Evolutionary conservation across 2,113 vertebrate genomes (phyloP).

Genomic region (Mormoops blainvillei): DNA sequence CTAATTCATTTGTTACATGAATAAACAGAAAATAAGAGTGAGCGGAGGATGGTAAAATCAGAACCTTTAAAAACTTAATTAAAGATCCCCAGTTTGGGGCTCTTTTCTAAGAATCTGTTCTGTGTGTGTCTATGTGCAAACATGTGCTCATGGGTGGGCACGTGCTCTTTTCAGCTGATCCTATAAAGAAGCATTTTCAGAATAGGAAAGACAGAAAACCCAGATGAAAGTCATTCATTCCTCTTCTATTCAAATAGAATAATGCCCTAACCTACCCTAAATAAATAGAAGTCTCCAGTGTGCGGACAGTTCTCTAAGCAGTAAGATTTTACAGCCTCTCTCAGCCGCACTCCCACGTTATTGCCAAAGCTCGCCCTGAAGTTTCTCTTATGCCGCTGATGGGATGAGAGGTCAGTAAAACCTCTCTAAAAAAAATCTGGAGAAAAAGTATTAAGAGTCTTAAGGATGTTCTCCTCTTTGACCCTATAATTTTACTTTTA

Average conservation of each 20-base stretch:
- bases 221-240: not conserved
- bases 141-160: fast-evolving
- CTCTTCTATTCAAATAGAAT: not conserved
- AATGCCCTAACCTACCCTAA: not conserved
- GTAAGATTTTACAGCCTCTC: conserved; percentile 30
- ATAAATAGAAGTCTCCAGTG: not conserved
- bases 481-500: not conserved
- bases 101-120: not conserved
- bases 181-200: not conserved
- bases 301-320: not conserved
- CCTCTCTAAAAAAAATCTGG: not conserved
- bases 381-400: not conserved
- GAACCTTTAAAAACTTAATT: not conserved
- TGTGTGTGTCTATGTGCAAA: not conserved
- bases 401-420: not conserved
- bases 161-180: not conserved
- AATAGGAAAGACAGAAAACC: not conserved
- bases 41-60: not conserved
- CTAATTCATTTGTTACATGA: not conserved
- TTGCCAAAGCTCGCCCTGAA: not conserved
- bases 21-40: not conserved
- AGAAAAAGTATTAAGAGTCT: not conserved
- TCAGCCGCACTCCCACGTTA: not conserved
- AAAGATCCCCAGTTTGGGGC: not conserved
- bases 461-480: not conserved